Base-by-base conservation (phyloP, 2,797 vertebrate species). In the Leuciscus waleckii region DNA sequence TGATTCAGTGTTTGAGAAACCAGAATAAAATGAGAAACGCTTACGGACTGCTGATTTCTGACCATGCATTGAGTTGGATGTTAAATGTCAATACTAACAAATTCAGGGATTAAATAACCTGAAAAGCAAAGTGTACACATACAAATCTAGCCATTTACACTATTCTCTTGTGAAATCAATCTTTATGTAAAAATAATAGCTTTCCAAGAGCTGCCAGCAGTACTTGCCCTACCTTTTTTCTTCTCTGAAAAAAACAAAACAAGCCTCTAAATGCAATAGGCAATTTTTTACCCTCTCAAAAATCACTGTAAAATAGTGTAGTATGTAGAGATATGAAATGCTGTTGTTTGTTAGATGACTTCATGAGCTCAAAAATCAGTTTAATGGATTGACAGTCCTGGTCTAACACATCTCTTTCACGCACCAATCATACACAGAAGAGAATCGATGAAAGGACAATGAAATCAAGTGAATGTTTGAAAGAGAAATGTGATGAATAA, bases 121-220 rank as follows among this genome's bases (percentile, higher is more conserved):
- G 61, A 74, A 77, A 23, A 61, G 79, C 29, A 89, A 74, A 80
- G 68, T 39, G 43, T 71, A 79, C 19, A 23, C 61, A 49, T 23
- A 67, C 11, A 82, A 37, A 81, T 84, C 61, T 69, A 79, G 21
- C 69, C 81, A 81, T 70, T 29, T 26, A 17, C 51, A 37, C 16
- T 67, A 56, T 67, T 75, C 37, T 84, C 75, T 86, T 74, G 49
- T 63, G 70, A 86, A 56, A 58, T 26, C 32, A 49, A 65, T 71
- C 81, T 85, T 76, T 67, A 76, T 76, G 91, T 70, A 91, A 90
- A 90, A 90, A 84, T 82, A 86, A 43, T 71, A 75, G 87, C 74
- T 35, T 73, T 74, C 70, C 82, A 85, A 68, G 65, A 88, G 77
- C 83, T 87, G 82, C 87, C 88, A 82, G 83, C 90, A 88, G 84